phyloP scores from a whole-genome alignment of 64 coral and sea anemone species.

The Pocillopora damicornis region DNA sequence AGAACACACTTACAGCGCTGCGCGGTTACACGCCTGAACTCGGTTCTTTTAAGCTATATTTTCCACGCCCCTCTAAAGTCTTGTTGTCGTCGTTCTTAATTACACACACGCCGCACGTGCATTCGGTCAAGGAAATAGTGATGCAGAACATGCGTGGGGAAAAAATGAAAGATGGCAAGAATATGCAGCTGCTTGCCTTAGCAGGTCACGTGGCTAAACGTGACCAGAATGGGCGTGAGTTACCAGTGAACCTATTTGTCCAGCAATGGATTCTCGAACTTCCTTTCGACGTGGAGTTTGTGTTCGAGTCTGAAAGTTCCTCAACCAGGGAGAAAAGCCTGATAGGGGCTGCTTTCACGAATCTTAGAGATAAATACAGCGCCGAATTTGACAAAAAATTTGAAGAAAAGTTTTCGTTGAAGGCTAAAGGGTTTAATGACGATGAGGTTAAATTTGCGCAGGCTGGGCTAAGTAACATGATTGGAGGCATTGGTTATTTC shows the following conservation, averaged over 20 bases:
- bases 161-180: conserved; percentile 47
- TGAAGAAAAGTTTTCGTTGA: conserved; percentile 83
- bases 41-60: conserved; percentile 66
- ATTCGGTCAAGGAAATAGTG: conserved; percentile 84
- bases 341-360: conserved; percentile 60
- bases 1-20: conserved; percentile 52
- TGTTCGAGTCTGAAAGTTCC: conserved; percentile 83
- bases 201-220: conserved; percentile 49
- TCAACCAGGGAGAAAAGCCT: conserved; percentile 37
- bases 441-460: conserved; percentile 74
- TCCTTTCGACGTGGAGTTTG: conserved; percentile 84
- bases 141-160: conserved; percentile 65
- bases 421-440: conserved; percentile 57
- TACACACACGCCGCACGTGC: conserved; percentile 79
- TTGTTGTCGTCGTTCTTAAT: conserved; percentile 62
- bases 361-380: conserved; percentile 54
- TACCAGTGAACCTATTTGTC: conserved; percentile 75
- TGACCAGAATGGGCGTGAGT: conserved; percentile 63
- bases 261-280: conserved; percentile 78
- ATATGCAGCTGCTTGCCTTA: conserved; percentile 52
- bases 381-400: conserved; percentile 85
- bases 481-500: conserved; percentile 94
- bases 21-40: conserved; percentile 79
- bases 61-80: conserved; percentile 47
- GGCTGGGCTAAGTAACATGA: conserved; percentile 80